Evolutionary conservation across 1,140 invertebrate species (phyloP).

Genomic region (Choristoneura fumiferana): DNA sequence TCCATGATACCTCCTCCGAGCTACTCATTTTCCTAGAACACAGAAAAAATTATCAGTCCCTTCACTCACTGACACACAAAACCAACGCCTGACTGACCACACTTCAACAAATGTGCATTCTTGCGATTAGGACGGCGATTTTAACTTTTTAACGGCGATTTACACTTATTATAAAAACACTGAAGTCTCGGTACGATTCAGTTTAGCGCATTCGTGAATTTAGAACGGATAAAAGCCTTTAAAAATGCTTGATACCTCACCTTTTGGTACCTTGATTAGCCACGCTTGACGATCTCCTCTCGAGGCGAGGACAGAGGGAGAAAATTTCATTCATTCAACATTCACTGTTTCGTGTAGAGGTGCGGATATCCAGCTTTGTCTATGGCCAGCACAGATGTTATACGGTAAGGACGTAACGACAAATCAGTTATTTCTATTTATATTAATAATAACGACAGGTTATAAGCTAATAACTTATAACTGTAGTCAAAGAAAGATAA

Average conservation of each 20-base stretch:
- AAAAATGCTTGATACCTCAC: constrained; percentile 65
- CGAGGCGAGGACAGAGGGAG: constrained; percentile 56
- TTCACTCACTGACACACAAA: constrained; percentile 33
- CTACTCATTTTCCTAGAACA: constrained; percentile 95
- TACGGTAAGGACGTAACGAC: background rate
- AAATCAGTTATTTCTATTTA: no score
- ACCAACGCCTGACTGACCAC: constrained; percentile 45
- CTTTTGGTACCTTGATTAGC: constrained; percentile 77
- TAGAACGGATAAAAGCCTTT: constrained; percentile 35
- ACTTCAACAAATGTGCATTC: constrained; percentile 43
- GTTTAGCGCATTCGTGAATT: constrained; percentile 21
- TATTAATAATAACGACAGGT: no score
- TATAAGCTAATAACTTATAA: no score
- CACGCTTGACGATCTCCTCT: constrained; percentile 69
- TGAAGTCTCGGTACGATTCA: constrained; percentile 20
- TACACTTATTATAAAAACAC: constrained; percentile 19
- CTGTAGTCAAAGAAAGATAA: no score
- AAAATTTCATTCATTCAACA: constrained; percentile 57
- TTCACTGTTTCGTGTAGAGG: constrained; percentile 35
- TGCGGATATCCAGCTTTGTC: constrained; percentile 47
- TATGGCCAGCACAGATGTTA: constrained; percentile 37
- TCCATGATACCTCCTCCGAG: constrained; percentile 99
- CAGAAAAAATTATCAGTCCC: constrained; percentile 27
- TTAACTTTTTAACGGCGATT: constrained; percentile 22
- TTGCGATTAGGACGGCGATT: constrained; percentile 37